Conservation (phyloP, 2,113 vertebrate species). For the Herpetotheres cachinnans region DNA sequence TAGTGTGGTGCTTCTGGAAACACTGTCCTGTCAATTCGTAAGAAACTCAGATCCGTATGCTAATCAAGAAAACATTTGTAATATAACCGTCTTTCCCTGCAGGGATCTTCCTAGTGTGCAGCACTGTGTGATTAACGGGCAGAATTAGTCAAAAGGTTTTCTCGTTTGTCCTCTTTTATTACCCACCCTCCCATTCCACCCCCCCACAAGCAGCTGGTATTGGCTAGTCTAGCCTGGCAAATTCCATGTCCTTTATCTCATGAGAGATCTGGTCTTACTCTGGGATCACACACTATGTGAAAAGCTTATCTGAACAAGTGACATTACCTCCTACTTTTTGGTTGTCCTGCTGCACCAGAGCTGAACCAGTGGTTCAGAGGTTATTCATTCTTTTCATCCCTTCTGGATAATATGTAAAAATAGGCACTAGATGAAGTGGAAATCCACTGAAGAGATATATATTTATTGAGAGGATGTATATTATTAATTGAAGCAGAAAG, state of each 20-base stretch:
- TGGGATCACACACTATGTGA: background rate
- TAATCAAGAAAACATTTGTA: background rate
- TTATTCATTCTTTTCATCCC: background rate
- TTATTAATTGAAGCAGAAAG: background rate
- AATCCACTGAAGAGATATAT: background rate
- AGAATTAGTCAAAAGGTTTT: background rate
- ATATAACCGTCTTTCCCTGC: background rate
- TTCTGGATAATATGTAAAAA: background rate
- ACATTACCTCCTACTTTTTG: background rate
- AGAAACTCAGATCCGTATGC: background rate
- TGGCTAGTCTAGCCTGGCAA: background rate
- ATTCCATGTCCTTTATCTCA: background rate
- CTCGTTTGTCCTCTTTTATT: background rate
- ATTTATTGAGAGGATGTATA: background rate
- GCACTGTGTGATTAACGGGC: background rate
- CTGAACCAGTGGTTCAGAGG: background rate
- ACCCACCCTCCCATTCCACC: rapidly evolving
- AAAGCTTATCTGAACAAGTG: background rate
- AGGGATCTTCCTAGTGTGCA: background rate
- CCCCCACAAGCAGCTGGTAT: background rate
- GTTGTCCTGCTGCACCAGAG: background rate
- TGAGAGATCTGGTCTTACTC: background rate
- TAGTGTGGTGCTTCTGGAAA: background rate
- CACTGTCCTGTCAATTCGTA: background rate
- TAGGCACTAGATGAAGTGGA: background rate